Percentiles rank a stretch among this genome's conserved stretches.
phyloP scores from a whole-genome alignment of 2,797 vertebrate species.

The Alectoris magna region DNA sequence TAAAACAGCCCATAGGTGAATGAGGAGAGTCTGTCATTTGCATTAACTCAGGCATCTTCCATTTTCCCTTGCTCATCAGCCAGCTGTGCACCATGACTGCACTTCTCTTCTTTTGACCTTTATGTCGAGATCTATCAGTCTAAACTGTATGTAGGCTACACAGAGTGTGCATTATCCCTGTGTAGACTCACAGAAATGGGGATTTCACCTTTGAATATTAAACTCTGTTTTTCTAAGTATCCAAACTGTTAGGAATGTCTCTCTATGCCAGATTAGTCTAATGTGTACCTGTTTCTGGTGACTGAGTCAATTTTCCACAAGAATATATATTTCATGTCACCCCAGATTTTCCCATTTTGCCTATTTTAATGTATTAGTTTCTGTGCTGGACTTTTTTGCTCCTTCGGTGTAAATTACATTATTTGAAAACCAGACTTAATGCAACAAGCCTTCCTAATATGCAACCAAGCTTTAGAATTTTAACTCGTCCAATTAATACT shows the following conservation, averaged over 20 bases:
- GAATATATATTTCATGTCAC: not conserved
- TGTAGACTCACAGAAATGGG: not conserved
- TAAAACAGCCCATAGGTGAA: not conserved
- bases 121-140: not conserved
- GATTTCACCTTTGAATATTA: not conserved
- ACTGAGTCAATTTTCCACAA: not conserved
- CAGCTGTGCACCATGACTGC: not conserved
- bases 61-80: not conserved
- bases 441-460: not conserved
- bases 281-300: not conserved
- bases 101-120: not conserved
- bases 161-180: not conserved
- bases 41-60: not conserved
- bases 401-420: not conserved
- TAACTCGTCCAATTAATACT: slow-evolving; percentile 56
- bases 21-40: not conserved
- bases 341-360: not conserved
- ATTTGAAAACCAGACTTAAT: not conserved
- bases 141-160: not conserved
- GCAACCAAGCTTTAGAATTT: not conserved
- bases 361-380: not conserved
- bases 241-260: not conserved
- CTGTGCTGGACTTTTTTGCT: not conserved
- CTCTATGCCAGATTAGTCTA: not conserved
- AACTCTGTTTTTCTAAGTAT: not conserved